Evolutionary conservation across 1,140 invertebrate species (phyloP).

Genomic region (Lasioglossum albipes): DNA sequence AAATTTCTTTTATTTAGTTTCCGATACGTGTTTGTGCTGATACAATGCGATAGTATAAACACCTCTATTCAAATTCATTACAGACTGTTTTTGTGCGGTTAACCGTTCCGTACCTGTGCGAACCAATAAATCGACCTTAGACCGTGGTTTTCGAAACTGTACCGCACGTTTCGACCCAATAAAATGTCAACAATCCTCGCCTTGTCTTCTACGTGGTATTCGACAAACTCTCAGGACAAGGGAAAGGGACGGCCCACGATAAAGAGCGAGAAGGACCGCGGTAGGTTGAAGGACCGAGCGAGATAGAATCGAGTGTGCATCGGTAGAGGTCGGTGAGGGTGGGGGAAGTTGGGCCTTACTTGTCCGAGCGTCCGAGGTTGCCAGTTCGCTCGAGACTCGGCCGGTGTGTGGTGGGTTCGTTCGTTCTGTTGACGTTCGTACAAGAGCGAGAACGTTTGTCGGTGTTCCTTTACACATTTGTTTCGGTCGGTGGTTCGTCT

Average conservation of each 20-base stretch:
- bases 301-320: conserved; percentile 15
- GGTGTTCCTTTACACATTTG: conserved; percentile 13
- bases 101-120: no score
- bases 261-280: neutral
- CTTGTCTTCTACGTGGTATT: conserved; percentile 22
- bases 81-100: no score
- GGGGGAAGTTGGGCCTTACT: conserved; percentile 63
- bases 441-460: conserved; percentile 2
- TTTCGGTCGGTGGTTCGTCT: conserved; percentile 4
- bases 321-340: conserved; percentile 38
- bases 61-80: no score
- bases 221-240: conserved; percentile 11
- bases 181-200: neutral
- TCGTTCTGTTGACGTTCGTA: conserved; percentile 35
- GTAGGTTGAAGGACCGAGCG: neutral
- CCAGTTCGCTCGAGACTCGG: conserved; percentile 57
- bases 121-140: no score
- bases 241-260: conserved; percentile 1
- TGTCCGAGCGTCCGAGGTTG: conserved; percentile 53
- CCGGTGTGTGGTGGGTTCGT: conserved; percentile 31
- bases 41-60: no score
- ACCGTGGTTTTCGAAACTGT: no score
- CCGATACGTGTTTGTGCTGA: no score
- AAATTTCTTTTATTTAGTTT: no score
- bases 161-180: no score